These are phyloP conservation scores for Carcinoscorpius rotundicauda DNA, from an alignment of 1,140 invertebrate species.

Conservation along the genomic window DNA sequence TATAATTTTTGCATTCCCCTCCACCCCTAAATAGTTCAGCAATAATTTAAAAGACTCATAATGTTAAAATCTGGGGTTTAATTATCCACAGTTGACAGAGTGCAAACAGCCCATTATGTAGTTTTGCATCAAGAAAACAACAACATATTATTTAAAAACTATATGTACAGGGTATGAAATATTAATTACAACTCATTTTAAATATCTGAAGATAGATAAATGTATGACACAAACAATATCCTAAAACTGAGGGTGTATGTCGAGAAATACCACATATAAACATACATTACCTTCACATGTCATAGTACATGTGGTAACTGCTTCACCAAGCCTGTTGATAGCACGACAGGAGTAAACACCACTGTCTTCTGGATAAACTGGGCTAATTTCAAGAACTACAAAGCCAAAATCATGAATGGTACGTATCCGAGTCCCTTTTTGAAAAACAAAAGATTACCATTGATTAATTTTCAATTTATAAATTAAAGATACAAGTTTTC, in stretches of 20 bases:
- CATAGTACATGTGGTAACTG: conserved; percentile 78
- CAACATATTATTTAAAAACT: too few species aligned
- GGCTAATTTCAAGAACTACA: conserved; percentile 82
- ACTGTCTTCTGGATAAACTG: conserved; percentile 87
- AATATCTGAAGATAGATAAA: conserved; percentile 71
- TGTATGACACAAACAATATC: conserved; percentile 74
- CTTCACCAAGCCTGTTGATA: conserved; percentile 66
- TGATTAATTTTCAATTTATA: conserved; percentile 11
- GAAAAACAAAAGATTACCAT: conserved; percentile 30
- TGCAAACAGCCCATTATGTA: too few species aligned
- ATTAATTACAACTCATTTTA: conserved; percentile 62
- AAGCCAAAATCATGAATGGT: conserved; percentile 94
- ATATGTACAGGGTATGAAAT: conserved; percentile 60
- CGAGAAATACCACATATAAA: conserved; percentile 58
- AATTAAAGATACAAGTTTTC: not conserved
- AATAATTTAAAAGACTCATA: conserved; percentile 52
- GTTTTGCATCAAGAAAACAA: too few species aligned
- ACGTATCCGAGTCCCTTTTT: conserved; percentile 68
- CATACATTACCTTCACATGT: conserved; percentile 61
- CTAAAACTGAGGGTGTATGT: conserved; percentile 42
- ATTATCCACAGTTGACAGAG: conserved; percentile 27
- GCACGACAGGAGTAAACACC: conserved; percentile 88
- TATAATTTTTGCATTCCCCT: too few species aligned
- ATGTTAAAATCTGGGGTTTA: conserved; percentile 79
- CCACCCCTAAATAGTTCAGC: too few species aligned